Percentiles rank a stretch among this genome's conserved stretches.
phyloP scores from a whole-genome alignment of 2,888 invertebrate species.

The Melanostoma mellinum region DNA sequence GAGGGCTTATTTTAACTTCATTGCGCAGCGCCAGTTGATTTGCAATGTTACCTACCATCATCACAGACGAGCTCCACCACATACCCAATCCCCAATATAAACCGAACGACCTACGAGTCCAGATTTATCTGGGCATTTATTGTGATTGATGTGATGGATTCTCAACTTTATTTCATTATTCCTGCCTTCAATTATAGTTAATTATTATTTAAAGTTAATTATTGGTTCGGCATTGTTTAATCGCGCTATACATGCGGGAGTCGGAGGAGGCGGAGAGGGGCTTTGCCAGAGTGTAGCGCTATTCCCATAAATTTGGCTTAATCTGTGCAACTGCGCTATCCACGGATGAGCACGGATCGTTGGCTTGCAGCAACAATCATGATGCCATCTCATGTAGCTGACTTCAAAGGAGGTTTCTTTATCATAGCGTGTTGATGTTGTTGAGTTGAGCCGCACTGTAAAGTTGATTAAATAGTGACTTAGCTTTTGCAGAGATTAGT shows the following conservation, averaged over 20 bases:
- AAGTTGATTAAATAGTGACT: too few species aligned
- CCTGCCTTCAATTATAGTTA: slow-evolving; percentile 71
- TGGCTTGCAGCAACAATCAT: background rate
- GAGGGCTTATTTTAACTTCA: slow-evolving; percentile 39
- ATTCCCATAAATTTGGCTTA: slow-evolving; percentile 63
- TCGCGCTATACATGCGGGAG: slow-evolving; percentile 5
- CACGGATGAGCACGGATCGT: slow-evolving; percentile 1
- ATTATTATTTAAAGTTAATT: slow-evolving; percentile 73
- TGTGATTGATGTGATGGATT: slow-evolving; percentile 73
- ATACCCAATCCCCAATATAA: slow-evolving; percentile 9
- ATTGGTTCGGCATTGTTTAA: slow-evolving; percentile 66
- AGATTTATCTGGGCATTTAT: slow-evolving; percentile 68
- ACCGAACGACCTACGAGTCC: slow-evolving; percentile 50
- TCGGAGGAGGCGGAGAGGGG: background rate
- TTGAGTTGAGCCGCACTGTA: background rate
- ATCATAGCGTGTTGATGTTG: slow-evolving; percentile 5
- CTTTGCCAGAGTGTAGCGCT: slow-evolving; percentile 32
- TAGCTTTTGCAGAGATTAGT: too few species aligned
- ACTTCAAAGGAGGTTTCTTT: slow-evolving; percentile 2
- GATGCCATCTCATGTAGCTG: slow-evolving; percentile 9
- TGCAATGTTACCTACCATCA: slow-evolving; percentile 31
- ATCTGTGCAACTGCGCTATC: slow-evolving; percentile 29
- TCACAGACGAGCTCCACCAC: background rate
- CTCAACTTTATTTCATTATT: slow-evolving; percentile 72
- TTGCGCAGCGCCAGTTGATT: slow-evolving; percentile 51